These are phyloP conservation scores for Melopsittacus undulatus DNA, from an alignment of 2,797 vertebrate species.

Conservation along the genomic window DNA sequence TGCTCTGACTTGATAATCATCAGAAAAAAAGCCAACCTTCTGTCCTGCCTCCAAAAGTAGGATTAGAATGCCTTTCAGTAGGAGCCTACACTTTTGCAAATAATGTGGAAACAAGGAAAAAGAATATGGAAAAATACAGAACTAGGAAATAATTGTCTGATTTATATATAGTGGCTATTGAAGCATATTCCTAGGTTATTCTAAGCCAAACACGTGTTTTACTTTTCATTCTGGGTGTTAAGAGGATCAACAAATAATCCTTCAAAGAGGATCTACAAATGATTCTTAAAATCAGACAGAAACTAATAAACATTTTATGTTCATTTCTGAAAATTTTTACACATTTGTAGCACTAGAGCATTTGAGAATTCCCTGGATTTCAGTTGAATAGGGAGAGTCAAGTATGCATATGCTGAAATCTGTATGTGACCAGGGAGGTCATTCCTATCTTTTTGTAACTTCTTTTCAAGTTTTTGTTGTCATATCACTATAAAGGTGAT, in stretches of 20 bases:
- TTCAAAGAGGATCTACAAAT: not conserved
- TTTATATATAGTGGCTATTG: not conserved
- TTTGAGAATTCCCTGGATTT: not conserved
- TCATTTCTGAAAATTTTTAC: not conserved
- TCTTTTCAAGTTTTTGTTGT: not conserved
- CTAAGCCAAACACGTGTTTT: not conserved
- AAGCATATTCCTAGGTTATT: not conserved
- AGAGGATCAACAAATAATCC: not conserved
- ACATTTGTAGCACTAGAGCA: not conserved
- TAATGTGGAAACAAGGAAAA: not conserved
- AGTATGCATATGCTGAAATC: not conserved
- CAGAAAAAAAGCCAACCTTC: not conserved
- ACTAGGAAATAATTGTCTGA: not conserved
- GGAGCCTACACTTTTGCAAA: not conserved
- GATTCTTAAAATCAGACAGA: not conserved
- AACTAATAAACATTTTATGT: not conserved
- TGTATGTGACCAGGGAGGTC: not conserved
- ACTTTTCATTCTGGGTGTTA: not conserved
- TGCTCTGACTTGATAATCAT: not conserved
- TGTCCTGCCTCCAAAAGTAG: not conserved
- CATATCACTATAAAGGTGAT: not conserved
- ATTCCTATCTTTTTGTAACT: not conserved
- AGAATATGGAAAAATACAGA: not conserved
- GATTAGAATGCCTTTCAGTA: not conserved
- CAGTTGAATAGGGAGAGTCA: not conserved